Conservation (phyloP, 2,113 vertebrate species). For the Cyanoderma ruficeps region DNA sequence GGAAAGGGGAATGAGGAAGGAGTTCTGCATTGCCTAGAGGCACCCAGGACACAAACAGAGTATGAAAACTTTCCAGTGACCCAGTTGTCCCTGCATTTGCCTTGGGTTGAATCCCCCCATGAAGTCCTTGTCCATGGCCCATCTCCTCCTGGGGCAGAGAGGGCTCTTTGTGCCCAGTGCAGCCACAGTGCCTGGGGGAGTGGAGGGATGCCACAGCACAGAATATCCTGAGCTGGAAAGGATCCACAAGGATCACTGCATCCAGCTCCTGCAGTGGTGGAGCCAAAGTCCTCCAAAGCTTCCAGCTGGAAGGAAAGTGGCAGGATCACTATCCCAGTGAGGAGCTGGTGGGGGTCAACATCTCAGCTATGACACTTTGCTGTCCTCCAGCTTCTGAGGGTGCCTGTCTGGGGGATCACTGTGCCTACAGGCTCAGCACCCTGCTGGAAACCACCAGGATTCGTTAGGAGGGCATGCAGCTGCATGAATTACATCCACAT, state of each 20-base stretch:
- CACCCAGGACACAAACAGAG: neutral
- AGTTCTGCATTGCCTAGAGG: neutral
- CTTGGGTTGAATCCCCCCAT: fast-evolving
- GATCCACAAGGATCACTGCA: no score
- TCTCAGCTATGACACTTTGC: neutral
- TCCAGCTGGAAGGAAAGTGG: neutral
- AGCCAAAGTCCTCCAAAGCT: neutral
- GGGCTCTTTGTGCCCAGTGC: neutral
- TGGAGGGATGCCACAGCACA: fast-evolving
- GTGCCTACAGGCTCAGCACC: neutral
- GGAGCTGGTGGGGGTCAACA: neutral
- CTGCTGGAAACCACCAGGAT: neutral
- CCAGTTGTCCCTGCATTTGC: neutral
- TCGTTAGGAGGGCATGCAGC: fast-evolving
- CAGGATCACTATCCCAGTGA: fast-evolving
- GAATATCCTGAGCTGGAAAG: neutral
- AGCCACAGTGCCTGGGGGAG: fast-evolving
- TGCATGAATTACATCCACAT: neutral
- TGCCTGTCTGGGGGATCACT: fast-evolving
- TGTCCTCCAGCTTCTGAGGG: neutral
- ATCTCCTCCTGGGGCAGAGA: neutral
- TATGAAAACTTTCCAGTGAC: neutral
- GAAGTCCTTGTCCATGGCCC: fast-evolving
- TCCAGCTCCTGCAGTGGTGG: fast-evolving
- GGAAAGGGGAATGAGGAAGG: fast-evolving